Evolutionary conservation across 2,888 invertebrate genomes (phyloP).

Genomic region (Junonia oenone): DNA sequence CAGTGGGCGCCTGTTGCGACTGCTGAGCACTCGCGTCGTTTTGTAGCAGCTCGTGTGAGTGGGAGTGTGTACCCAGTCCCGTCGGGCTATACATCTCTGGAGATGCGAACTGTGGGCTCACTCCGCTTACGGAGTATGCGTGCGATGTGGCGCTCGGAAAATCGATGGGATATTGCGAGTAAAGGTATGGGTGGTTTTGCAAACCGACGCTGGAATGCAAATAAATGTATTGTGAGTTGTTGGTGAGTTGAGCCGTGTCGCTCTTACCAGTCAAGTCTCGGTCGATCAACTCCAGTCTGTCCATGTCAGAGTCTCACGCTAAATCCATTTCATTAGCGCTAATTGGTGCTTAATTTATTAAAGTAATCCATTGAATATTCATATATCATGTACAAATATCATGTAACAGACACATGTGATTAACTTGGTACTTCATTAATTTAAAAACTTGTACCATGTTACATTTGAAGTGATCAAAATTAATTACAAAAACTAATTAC

Average conservation of each 20-base stretch:
- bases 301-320: not conserved
- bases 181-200: conserved; percentile 73
- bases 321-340: not conserved
- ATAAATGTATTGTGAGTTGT: conserved; percentile 36
- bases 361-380: not conserved
- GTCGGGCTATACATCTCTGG: conserved; percentile 71
- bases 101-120: conserved; percentile 69
- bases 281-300: conserved; percentile 14
- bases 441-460: not conserved
- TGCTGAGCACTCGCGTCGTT: conserved; percentile 73
- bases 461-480: too few species aligned
- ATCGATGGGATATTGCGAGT: conserved; percentile 77
- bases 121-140: conserved; percentile 75
- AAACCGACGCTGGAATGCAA: conserved; percentile 75
- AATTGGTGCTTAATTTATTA: not conserved
- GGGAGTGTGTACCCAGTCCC: conserved; percentile 57
- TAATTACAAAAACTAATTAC: conserved; percentile 13
- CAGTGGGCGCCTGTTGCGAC: conserved; percentile 70
- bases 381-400: not conserved
- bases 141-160: conserved; percentile 76
- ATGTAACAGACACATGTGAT: not conserved
- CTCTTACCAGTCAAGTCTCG: conserved; percentile 14
- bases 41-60: conserved; percentile 64
- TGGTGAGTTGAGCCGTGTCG: conserved; percentile 18
- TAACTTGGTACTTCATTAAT: not conserved